Evolutionary conservation across 2,113 vertebrate genomes (phyloP), one percentile per base, ranked within the genome.

Genomic region (Tetrao urogallus): DNA sequence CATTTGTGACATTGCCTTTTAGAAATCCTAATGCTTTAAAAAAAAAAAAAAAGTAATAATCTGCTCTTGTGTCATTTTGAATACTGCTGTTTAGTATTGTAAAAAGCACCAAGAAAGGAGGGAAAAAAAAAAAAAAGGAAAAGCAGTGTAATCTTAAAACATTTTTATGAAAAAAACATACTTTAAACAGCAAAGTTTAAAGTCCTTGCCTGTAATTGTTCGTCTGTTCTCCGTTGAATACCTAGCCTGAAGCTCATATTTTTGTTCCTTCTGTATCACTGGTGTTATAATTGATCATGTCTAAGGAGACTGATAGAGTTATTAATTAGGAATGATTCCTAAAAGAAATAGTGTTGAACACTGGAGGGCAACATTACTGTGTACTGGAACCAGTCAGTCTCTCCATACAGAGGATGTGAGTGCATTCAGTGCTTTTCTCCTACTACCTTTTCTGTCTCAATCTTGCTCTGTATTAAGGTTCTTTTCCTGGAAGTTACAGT

Each of bases 311-410:
- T 90, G 92, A 83, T 86, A 77, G 86, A 84, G 73, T 57, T 95
- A 86, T 5, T 92, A 93, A 93, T 94, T 91, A 72, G 70, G 70
- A 84, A 15, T 60, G 85, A 93, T 86, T 89, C 50, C 47, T 82
- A 80, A 88, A 94, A 83, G 76, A 83, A 95, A 34, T 72, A 3
- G 47, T 71, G 32, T 83, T 88, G 79, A 88, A 95, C 92, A 90
- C 88, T 90, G 94, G 82, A 92, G 92, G 90, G 88, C 92, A 95
- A 95, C 88, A 36, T 89, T 70, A 80, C 75, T 9, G 3, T 77
- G 89, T 86, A 76, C 75, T 91, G 82, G 64, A 85, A 75, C 48
- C 42, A 10, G 54, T 82, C 4, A 3, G 6, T 73, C 45, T 76
- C n/a, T 50, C 6, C 7, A 3, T 63, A 11, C 18, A 78, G 66